Evolutionary conservation across 2,888 invertebrate genomes (phyloP).

Genomic region (Pheosia tremula): DNA sequence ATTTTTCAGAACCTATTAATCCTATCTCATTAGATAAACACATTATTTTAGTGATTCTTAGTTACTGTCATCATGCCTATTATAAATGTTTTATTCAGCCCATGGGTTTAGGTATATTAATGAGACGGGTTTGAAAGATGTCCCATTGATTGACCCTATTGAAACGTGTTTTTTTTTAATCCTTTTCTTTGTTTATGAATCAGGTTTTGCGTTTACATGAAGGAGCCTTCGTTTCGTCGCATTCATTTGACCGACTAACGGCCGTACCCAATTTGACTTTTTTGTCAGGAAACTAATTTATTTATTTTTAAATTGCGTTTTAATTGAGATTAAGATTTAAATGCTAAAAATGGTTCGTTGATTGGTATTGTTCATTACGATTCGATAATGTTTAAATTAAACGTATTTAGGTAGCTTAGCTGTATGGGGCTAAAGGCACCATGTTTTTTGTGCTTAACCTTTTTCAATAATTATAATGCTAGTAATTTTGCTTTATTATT

Average conservation of each 20-base stretch:
- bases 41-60: no score
- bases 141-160: background rate
- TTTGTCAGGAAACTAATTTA: background rate
- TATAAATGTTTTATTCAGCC: no score
- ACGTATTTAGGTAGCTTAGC: background rate
- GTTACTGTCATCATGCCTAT: no score
- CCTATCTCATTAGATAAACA: no score
- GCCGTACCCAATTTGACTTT: background rate
- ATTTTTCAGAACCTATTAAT: no score
- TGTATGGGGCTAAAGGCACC: no score
- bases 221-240: background rate
- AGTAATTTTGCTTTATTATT: no score
- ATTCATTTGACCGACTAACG: background rate
- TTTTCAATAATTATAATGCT: no score
- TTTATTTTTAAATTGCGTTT: background rate
- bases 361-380: background rate
- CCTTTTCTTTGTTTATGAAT: background rate
- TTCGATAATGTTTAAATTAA: background rate
- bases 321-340: background rate
- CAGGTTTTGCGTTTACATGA: background rate
- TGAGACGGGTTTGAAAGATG: background rate
- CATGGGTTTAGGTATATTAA: background rate
- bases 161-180: background rate
- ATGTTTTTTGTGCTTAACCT: no score
- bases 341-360: background rate